These are phyloP conservation scores for Bursaphelenchus okinawaensis DNA, from an alignment of 2,888 invertebrate species.

Conservation along the genomic window DNA sequence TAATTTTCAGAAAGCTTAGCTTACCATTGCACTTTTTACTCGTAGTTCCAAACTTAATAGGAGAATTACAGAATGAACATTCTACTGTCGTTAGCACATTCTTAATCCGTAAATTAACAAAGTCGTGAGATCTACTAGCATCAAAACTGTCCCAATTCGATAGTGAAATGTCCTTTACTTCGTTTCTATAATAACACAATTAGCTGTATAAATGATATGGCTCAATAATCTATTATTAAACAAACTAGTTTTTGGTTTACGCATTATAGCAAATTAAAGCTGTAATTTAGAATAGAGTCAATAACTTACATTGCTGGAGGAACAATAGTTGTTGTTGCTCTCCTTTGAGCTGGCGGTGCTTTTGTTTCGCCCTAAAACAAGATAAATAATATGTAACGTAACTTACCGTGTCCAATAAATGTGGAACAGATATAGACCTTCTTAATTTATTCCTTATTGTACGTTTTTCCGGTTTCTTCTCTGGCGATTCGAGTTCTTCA, in stretches of 20 bases:
- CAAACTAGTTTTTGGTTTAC: too few relatives aligned
- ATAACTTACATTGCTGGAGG: not conserved
- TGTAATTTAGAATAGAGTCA: not conserved
- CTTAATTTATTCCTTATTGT: not conserved
- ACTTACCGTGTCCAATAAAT: not conserved
- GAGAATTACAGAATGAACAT: not conserved
- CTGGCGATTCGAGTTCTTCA: not conserved
- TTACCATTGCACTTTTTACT: not conserved
- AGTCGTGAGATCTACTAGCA: not conserved
- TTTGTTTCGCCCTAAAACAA: not conserved
- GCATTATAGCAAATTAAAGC: too few relatives aligned
- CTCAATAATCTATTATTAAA: too few relatives aligned
- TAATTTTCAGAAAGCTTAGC: not conserved
- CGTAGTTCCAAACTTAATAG: not conserved
- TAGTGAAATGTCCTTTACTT: not conserved
- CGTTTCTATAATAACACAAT: not conserved
- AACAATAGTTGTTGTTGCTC: not conserved
- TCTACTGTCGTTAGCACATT: not conserved
- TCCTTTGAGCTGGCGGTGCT: not conserved
- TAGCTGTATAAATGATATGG: too few relatives aligned
- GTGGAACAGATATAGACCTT: not conserved
- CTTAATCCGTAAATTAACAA: not conserved
- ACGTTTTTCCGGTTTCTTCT: not conserved
- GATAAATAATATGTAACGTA: too few relatives aligned
- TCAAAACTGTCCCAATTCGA: not conserved